Evolutionary conservation across 2,113 vertebrate genomes (phyloP), one percentile per base, ranked within the genome.

Genomic region (Andinoacara biseriatus): DNA sequence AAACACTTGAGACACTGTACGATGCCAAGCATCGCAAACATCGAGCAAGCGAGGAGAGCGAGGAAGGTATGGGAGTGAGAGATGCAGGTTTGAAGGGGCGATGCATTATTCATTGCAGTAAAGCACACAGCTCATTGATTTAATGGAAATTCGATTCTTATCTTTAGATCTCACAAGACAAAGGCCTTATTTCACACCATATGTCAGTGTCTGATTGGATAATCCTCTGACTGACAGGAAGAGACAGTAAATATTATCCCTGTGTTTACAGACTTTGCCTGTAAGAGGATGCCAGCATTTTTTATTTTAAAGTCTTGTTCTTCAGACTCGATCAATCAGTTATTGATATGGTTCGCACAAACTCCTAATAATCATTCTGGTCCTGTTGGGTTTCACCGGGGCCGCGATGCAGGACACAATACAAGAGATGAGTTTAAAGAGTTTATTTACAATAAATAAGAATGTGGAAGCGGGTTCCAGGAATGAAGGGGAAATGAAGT

Each of bases 101-200:
- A 93, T 94, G 86, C 94, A 94, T 94, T 94, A 95, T 95, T 94
- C 90, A 95, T 94, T 7, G 61, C 79, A 35, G 83, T 94, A 91
- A 94, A 92, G 92, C 91, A 82, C 91, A 91, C 92, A 90, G 90
- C 90, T 87, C 90, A 94, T 95, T 92, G 95, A 94, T 94, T 94
- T 89, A 94, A 94, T 95, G 94, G 91, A 94, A 94, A 95, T 93
- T 91, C 82, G 75, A 95, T 92, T 94, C 87, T 93, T 94, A 93
- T 95, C 93, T 92, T 94, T 87, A 84, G 94, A 95, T 92, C 90
- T 91, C 89, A 80, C 74, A 92, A 94, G 94, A 94, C 93, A 94
- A 89, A 89, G 74, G 82, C 89, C 84, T 83, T 88, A 92, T 92
- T 94, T 90, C 91, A 89, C 85, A 86, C 90, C 86, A 88, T 93